A percentile compares a stretch with the other conserved stretches of the same genome.
Evolutionary conservation across 2,888 invertebrate species (phyloP).

Genomic region (Hipparchia sbordonii): DNA sequence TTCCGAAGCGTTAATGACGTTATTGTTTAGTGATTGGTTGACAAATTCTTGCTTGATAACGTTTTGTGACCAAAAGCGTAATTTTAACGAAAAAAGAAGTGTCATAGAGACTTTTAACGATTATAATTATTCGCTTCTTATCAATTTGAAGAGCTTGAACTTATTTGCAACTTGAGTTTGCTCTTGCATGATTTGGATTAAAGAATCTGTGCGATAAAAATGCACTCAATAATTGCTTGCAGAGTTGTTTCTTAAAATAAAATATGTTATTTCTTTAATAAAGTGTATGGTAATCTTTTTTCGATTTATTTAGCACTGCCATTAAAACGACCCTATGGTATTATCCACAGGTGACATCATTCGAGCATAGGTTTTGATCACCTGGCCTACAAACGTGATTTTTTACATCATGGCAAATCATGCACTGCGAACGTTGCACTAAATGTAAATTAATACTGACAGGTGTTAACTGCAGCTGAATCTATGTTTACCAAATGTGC

Average conservation of each 20-base stretch:
- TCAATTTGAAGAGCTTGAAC: no score
- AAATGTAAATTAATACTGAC: conserved; percentile 38
- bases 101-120: neutral
- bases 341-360: conserved; percentile 4
- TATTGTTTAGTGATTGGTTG: conserved; percentile 1
- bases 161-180: no score
- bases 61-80: neutral
- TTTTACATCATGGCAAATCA: conserved; percentile 52
- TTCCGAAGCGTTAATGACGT: neutral
- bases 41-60: conserved; percentile 1
- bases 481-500: conserved; percentile 11
- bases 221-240: no score
- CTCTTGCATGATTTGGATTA: no score
- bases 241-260: no score
- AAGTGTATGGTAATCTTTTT: neutral
- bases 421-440: conserved; percentile 56
- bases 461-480: conserved; percentile 2
- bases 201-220: no score
- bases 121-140: no score
- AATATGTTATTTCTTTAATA: neutral
- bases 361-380: conserved; percentile 56
- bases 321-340: neutral
- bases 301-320: neutral
- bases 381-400: conserved; percentile 60
- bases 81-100: neutral